phyloP scores from a whole-genome alignment of 1,140 invertebrate genomes.

The Drosophila kohkoa region DNA sequence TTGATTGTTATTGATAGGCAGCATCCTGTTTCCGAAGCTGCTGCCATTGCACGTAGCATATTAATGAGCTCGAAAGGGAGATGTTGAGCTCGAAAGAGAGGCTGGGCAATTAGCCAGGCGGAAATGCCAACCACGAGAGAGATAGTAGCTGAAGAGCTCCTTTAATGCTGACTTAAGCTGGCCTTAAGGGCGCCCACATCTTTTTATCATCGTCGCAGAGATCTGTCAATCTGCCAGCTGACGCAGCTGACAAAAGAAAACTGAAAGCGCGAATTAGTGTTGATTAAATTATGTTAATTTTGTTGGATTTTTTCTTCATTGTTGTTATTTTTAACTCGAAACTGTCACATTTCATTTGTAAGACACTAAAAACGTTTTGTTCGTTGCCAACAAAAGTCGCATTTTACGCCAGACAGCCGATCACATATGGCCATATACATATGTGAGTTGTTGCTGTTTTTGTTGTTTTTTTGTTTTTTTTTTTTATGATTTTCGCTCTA shows the following conservation, averaged over 20 bases:
- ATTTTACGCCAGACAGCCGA: conserved; percentile 58
- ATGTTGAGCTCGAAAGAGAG: conserved; percentile 14
- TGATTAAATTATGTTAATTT: conserved; percentile 82
- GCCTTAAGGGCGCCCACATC: conserved; percentile 60
- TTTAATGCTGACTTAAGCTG: conserved; percentile 20
- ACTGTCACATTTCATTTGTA: conserved; percentile 80
- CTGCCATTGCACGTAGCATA: conserved; percentile 44
- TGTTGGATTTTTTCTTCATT: conserved; percentile 33
- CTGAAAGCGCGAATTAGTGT: conserved; percentile 76
- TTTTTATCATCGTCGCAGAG: conserved; percentile 16
- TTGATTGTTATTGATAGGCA: conserved; percentile 75
- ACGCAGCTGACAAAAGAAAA: conserved; percentile 28
- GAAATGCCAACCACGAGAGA: conserved; percentile 42
- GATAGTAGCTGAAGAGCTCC: conserved; percentile 17
- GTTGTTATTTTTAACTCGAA: conserved; percentile 74
- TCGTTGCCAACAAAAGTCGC: conserved; percentile 49
- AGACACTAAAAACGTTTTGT: conserved; percentile 79
- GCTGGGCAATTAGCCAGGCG: conserved; percentile 65
- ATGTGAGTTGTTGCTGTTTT: conserved; percentile 5
- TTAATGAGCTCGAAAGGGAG: conserved; percentile 48
- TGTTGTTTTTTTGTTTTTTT: conserved; percentile 2
- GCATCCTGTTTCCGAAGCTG: conserved; percentile 75
- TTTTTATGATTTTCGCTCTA: conserved; percentile 71
- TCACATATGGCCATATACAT: conserved; percentile 47
- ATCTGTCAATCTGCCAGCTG: conserved; percentile 51